Conservation (phyloP, 2,888 invertebrate species). For the Caradrina kadenii region DNA sequence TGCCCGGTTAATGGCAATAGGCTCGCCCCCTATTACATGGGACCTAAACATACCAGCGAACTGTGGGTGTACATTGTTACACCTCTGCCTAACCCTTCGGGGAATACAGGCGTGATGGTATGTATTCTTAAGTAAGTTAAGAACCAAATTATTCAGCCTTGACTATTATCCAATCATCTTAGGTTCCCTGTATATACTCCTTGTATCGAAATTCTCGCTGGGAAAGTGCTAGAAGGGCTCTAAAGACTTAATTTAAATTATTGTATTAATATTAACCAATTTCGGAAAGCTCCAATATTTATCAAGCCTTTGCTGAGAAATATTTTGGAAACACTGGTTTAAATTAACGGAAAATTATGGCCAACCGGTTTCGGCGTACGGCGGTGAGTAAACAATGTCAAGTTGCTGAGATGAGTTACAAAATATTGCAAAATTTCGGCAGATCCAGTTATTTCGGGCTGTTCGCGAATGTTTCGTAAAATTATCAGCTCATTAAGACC, state of each 20-base stretch:
- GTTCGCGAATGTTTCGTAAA: constrained; percentile 39
- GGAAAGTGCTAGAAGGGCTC: no score
- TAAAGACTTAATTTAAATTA: background rate
- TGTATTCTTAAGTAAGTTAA: no score
- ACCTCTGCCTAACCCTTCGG: no score
- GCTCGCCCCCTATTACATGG: no score
- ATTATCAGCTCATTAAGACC: constrained; percentile 44
- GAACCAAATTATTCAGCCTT: no score
- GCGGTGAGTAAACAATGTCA: constrained; percentile 45
- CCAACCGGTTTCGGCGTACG: constrained; percentile 32
- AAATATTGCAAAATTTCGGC: constrained; percentile 41
- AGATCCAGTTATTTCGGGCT: constrained; percentile 27
- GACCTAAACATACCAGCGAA: no score
- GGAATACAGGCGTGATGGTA: no score
- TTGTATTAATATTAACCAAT: constrained; percentile 9
- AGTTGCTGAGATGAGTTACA: constrained; percentile 44
- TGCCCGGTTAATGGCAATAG: no score
- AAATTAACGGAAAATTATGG: constrained; percentile 46
- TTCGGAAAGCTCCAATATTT: constrained; percentile 17
- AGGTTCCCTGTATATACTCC: no score
- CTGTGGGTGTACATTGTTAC: no score
- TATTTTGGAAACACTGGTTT: constrained; percentile 45
- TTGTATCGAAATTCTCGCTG: no score
- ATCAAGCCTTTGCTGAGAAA: constrained; percentile 26
- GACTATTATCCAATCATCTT: no score